Percentiles rank a stretch among this genome's conserved stretches.
phyloP scores from a whole-genome alignment of 1,140 invertebrate species.

The Rhopalosiphum maidis region DNA sequence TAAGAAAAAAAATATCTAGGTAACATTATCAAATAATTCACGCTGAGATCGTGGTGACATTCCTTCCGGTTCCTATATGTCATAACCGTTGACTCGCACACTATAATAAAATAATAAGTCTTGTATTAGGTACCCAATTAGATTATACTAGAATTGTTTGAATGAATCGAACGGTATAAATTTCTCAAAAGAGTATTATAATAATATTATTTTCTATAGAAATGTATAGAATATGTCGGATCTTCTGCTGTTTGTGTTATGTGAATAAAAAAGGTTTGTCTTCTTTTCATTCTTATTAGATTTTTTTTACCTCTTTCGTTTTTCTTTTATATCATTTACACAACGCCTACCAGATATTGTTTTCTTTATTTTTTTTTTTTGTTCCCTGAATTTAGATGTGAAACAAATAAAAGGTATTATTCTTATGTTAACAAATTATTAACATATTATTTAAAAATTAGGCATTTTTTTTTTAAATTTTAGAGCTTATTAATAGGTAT shows the following conservation, averaged over 20 bases:
- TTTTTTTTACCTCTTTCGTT: not conserved
- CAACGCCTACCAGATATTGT: not conserved
- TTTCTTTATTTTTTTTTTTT: not conserved
- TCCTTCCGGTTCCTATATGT: not conserved
- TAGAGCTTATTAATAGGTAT: not conserved
- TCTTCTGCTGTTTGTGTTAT: not conserved
- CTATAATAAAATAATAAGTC: conserved; percentile 25
- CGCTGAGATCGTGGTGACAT: conserved; percentile 21
- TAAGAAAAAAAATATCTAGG: not conserved
- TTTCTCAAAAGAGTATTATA: not conserved
- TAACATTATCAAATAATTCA: conserved; percentile 6
- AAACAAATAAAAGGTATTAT: not conserved
- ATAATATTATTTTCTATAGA: not conserved
- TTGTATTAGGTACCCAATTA: not conserved
- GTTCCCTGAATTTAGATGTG: not conserved
- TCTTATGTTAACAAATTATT: not conserved
- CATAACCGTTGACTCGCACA: not conserved
- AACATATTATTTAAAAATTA: not conserved
- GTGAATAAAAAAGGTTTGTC: not conserved
- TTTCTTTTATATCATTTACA: not conserved
- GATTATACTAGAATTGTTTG: not conserved
- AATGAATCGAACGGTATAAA: conserved; percentile 12
- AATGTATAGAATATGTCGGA: not conserved
- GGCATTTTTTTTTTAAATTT: not conserved
- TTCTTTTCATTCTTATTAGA: not conserved